Percentiles rank a stretch among this genome's conserved stretches.
These are phyloP conservation scores for Urophycis tenuis DNA, from an alignment of 2,797 vertebrate genomes.

Conservation along the genomic window DNA sequence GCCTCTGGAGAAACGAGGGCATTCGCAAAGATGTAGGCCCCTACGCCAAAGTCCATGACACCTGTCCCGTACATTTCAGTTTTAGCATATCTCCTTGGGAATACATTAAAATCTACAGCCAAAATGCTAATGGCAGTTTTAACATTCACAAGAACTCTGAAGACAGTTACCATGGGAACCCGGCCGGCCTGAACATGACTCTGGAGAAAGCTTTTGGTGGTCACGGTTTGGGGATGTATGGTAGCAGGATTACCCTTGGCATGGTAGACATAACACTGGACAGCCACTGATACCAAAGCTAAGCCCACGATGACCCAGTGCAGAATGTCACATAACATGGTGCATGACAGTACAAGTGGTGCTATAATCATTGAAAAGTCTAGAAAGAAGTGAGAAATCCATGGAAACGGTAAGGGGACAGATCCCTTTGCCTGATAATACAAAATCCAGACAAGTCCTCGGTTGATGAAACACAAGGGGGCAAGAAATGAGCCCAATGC, in stretches of 20 bases:
- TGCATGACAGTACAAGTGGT: constrained; percentile 79
- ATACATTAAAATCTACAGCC: constrained; percentile 89
- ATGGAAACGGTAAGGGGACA: constrained; percentile 58
- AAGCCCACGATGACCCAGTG: constrained; percentile 57
- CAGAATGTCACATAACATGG: constrained; percentile 72
- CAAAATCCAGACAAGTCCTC: constrained; percentile 78
- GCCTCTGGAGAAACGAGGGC: constrained; percentile 87
- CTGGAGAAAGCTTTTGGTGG: constrained; percentile 67
- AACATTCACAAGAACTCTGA: constrained; percentile 82
- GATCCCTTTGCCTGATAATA: constrained; percentile 57
- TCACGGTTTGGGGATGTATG: constrained; percentile 35
- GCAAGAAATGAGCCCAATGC: constrained; percentile 73
- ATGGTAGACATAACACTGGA: constrained; percentile 65
- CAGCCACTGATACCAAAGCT: constrained; percentile 43
- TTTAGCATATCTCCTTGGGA: constrained; percentile 90
- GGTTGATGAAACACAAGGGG: constrained; percentile 75
- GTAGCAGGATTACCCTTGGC: constrained; percentile 30
- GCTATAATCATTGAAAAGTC: constrained; percentile 80
- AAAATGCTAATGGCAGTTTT: constrained; percentile 87
- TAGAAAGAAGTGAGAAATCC: constrained; percentile 67
- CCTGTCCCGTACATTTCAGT: constrained; percentile 92
- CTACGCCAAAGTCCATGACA: constrained; percentile 93
- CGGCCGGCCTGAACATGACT: constrained; percentile 61
- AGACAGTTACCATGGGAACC: constrained; percentile 80
- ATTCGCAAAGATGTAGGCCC: constrained; percentile 84